phyloP scores from a whole-genome alignment of 2,113 vertebrate species.

The Plestiodon gilberti region DNA sequence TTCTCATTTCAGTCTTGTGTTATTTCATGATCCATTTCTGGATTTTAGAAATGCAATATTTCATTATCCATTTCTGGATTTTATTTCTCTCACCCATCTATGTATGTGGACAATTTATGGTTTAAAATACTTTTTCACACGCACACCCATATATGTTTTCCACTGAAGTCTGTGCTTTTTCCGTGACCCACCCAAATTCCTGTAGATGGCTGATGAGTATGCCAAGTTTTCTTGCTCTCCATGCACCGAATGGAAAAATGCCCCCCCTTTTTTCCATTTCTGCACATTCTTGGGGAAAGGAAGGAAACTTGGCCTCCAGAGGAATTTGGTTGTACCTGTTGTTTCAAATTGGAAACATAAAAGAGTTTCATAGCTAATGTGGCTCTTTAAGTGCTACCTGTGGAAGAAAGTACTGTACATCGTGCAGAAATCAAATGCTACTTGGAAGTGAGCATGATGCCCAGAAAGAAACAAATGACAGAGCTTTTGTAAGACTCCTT shows the following conservation, averaged over 20 bases:
- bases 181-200: conserved; percentile 81
- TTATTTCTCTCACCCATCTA: conserved; percentile 37
- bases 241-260: conserved; percentile 61
- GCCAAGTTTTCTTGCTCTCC: conserved; percentile 71
- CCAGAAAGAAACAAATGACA: neutral
- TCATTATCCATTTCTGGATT: conserved; percentile 18
- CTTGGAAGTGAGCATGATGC: neutral
- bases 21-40: conserved; percentile 34
- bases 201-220: conserved; percentile 52
- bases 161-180: conserved; percentile 79
- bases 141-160: conserved; percentile 74
- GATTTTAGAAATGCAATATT: conserved; percentile 37
- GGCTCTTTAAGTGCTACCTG: neutral
- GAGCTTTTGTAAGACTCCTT: conserved; percentile 2
- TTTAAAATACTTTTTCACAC: conserved; percentile 71
- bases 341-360: conserved; percentile 29
- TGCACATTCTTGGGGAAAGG: conserved; percentile 36
- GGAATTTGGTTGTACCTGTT: conserved; percentile 47
- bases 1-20: conserved; percentile 7
- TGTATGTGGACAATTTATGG: conserved; percentile 64
- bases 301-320: conserved; percentile 1
- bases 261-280: conserved; percentile 41
- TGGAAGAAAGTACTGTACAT: neutral
- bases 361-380: neutral
- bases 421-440: neutral